These are phyloP conservation scores for Leptinotarsa lineolata DNA, from an alignment of 1,140 invertebrate genomes.

Conservation along the genomic window DNA sequence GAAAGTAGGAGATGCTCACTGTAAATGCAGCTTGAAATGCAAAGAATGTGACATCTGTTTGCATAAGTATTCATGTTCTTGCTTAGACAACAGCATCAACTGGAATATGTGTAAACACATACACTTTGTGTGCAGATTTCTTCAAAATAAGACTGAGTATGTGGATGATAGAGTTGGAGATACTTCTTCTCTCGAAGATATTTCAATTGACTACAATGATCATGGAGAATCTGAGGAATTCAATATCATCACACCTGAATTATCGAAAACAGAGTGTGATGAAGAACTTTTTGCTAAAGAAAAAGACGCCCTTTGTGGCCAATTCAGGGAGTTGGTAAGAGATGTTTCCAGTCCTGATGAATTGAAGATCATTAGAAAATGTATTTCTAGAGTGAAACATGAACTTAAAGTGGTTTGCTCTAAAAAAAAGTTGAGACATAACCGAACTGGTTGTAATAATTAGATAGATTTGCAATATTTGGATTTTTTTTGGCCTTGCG, in stretches of 20 bases:
- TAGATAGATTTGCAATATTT: too few species aligned
- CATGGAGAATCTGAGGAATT: too few species aligned
- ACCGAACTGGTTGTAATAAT: too few species aligned
- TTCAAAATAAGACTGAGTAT: not conserved
- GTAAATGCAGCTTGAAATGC: constrained; percentile 29
- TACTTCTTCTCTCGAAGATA: not conserved
- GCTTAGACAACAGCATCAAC: constrained; percentile 28
- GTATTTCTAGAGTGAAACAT: not conserved
- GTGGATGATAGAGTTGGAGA: not conserved
- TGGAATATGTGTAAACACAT: constrained; percentile 38
- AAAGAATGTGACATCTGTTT: constrained; percentile 27
- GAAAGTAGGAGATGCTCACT: not conserved
- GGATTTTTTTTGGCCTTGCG: too few species aligned
- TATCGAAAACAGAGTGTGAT: not conserved
- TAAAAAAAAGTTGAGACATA: not conserved
- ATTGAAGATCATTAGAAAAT: not conserved
- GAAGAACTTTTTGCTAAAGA: not conserved
- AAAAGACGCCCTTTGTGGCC: not conserved
- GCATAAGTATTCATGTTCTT: constrained; percentile 32
- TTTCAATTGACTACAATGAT: not conserved
- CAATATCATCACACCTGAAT: too few species aligned
- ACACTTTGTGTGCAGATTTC: constrained; percentile 19
- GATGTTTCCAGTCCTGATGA: not conserved
- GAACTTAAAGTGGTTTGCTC: not conserved
- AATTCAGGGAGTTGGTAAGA: not conserved